phyloP scores from a whole-genome alignment of 2,113 vertebrate species.

The Cygnus atratus region DNA sequence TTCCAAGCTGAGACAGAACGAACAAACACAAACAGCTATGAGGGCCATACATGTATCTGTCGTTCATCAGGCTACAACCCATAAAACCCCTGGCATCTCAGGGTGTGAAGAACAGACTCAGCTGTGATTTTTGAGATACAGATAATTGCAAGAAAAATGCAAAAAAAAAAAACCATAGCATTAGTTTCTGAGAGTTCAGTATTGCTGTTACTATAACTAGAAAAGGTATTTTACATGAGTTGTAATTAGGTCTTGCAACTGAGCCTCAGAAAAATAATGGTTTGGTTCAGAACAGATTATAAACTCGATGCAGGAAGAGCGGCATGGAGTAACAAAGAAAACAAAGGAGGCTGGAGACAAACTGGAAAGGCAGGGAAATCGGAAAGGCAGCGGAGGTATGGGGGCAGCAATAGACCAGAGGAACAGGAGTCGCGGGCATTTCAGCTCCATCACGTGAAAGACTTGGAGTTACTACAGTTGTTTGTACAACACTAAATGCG shows the following conservation, averaged over 20 bases:
- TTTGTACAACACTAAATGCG: background rate
- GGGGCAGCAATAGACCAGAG: background rate
- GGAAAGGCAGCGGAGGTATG: background rate
- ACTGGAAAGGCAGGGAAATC: background rate
- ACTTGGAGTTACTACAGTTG: background rate
- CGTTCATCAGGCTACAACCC: background rate
- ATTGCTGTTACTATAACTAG: background rate
- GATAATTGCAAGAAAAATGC: background rate
- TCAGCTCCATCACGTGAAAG: background rate
- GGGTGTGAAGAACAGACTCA: background rate
- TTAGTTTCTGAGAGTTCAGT: background rate
- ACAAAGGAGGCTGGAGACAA: background rate
- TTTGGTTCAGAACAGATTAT: background rate
- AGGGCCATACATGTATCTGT: background rate
- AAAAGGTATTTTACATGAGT: background rate
- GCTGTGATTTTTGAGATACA: background rate
- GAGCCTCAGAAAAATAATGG: background rate
- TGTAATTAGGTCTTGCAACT: background rate
- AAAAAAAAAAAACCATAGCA: background rate
- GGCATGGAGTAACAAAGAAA: background rate
- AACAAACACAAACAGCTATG: background rate
- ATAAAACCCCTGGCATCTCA: background rate
- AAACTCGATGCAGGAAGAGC: background rate
- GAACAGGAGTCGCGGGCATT: background rate
- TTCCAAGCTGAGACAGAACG: background rate